Conservation (phyloP, 2,113 vertebrate species). For the Ophiodon elongatus region DNA sequence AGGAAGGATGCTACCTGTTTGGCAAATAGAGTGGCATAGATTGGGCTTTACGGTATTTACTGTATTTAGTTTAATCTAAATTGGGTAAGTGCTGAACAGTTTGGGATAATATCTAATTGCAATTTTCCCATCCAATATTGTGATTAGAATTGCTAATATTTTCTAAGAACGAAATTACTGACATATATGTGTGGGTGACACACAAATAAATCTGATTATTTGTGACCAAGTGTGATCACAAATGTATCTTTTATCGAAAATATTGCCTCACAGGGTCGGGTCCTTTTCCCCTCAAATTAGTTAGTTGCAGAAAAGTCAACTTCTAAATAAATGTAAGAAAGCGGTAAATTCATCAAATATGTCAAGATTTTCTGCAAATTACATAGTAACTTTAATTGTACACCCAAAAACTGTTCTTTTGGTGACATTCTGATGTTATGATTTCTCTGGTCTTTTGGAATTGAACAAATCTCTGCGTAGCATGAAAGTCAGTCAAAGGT, state of each 20-base stretch:
- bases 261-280: too few relatives aligned
- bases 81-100: not conserved
- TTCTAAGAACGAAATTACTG: not conserved
- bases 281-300: too few relatives aligned
- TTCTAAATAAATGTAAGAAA: too few relatives aligned
- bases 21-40: not conserved
- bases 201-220: not conserved
- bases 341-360: too few relatives aligned
- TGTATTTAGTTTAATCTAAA: not conserved
- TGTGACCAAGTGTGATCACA: not conserved
- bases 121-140: not conserved
- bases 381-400: too few relatives aligned
- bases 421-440: too few relatives aligned
- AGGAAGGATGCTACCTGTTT: not conserved
- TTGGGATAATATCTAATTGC: not conserved
- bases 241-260: not conserved
- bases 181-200: not conserved
- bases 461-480: not conserved
- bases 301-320: too few relatives aligned
- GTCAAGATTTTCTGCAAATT: too few relatives aligned
- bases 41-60: not conserved
- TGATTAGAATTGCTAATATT: not conserved
- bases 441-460: not conserved
- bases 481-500: not conserved
- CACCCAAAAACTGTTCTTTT: too few relatives aligned